These are phyloP conservation scores for Steinernema scapterisci DNA, from an alignment of 2,888 invertebrate genomes.

Conservation along the genomic window DNA sequence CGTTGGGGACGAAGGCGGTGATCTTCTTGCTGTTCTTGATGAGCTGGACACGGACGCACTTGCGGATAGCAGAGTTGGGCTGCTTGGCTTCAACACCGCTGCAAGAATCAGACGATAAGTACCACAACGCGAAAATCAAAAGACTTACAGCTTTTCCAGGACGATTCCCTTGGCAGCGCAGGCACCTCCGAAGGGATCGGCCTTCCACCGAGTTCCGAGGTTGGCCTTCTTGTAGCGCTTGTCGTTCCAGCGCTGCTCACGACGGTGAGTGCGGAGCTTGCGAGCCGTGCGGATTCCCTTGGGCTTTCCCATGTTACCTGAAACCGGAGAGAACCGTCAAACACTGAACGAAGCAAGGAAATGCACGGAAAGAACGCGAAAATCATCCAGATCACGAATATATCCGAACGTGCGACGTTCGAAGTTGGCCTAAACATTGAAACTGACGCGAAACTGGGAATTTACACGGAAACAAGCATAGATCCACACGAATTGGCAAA, in stretches of 20 bases:
- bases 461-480: neutral
- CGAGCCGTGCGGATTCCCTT: slow-evolving; percentile 97
- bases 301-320: slow-evolving; percentile 81
- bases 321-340: neutral
- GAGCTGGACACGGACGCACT: slow-evolving; percentile 96
- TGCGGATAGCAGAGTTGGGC: slow-evolving; percentile 99
- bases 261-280: slow-evolving; percentile 95
- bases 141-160: slow-evolving; percentile 96
- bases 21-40: slow-evolving; percentile 99
- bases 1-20: slow-evolving; percentile 98
- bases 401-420: neutral
- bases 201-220: slow-evolving; percentile 99
- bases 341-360: neutral
- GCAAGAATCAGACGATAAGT: slow-evolving; percentile 62
- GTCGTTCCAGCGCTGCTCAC: slow-evolving; percentile 98
- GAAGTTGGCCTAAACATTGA: neutral
- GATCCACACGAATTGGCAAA: neutral
- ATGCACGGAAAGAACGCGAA: neutral
- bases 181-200: slow-evolving; percentile 99
- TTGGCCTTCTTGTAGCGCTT: slow-evolving; percentile 99
- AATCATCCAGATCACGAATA: no score
- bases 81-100: slow-evolving; percentile 99
- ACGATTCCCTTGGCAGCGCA: slow-evolving; percentile 99
- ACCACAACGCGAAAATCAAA: no score
- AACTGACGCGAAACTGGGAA: neutral